A percentile compares a stretch with the other conserved stretches of the same genome.
Evolutionary conservation across 2,888 invertebrate genomes (phyloP).

Genomic region (Acanthosoma haemorrhoidale): DNA sequence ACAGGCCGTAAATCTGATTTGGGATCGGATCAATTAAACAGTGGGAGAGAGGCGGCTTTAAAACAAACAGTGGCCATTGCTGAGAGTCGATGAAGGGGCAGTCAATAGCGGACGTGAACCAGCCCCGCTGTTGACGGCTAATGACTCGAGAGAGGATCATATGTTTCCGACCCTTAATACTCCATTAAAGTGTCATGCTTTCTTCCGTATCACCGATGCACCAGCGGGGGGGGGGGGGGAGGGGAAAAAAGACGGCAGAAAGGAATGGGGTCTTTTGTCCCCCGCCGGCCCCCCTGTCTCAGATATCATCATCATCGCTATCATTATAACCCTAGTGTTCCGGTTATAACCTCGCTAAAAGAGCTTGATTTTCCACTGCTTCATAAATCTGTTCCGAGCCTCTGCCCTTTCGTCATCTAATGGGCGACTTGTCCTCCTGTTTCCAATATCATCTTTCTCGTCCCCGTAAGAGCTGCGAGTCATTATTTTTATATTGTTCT

Average conservation of each 20-base stretch:
- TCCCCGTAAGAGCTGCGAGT: background rate
- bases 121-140: background rate
- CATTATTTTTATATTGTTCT: constrained; percentile 16
- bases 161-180: constrained; percentile 13
- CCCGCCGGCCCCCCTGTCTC: background rate
- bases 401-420: background rate
- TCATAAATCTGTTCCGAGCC: constrained; percentile 1
- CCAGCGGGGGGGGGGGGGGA: background rate
- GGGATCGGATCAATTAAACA: background rate
- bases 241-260: background rate
- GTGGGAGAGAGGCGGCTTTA: background rate
- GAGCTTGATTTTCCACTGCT: constrained; percentile 20
- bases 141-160: background rate
- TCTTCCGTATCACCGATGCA: background rate
- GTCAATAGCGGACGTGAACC: background rate
- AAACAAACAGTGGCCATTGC: background rate
- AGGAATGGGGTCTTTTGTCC: background rate
- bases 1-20: background rate
- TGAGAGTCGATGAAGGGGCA: too few relatives aligned
- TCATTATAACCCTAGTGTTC: constrained; percentile 29
- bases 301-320: background rate
- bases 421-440: background rate
- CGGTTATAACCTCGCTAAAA: constrained; percentile 17
- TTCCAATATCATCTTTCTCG: constrained; percentile 9
- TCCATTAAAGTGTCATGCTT: constrained; percentile 24